phyloP scores from a whole-genome alignment of 2,113 vertebrate species.

The Panthera leo region DNA sequence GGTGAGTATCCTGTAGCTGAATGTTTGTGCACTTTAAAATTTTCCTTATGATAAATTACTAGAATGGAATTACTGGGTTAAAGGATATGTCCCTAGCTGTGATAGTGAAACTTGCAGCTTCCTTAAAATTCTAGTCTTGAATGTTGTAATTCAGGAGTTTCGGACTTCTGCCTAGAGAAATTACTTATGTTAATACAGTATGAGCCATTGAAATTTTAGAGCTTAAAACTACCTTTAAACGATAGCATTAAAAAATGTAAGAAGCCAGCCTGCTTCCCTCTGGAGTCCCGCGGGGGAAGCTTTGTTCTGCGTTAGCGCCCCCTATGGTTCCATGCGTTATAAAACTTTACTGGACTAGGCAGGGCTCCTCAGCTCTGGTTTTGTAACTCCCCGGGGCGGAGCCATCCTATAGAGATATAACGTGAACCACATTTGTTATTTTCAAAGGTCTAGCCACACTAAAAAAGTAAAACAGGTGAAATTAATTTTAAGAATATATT shows the following conservation, averaged over 20 bases:
- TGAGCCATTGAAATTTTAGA: not conserved
- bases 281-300: accelerated
- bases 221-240: not conserved
- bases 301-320: not conserved
- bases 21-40: not conserved
- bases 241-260: not conserved
- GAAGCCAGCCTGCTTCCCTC: not conserved
- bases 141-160: not conserved
- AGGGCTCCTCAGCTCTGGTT: not conserved
- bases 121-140: slow-evolving; percentile 10
- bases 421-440: not conserved
- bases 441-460: not conserved
- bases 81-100: not conserved
- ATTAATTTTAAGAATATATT: slow-evolving; percentile 2
- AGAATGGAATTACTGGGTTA: not conserved
- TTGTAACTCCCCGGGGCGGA: not conserved
- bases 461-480: not conserved
- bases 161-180: not conserved
- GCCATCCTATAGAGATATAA: not conserved
- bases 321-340: not conserved
- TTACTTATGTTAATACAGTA: not conserved
- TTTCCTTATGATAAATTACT: not conserved
- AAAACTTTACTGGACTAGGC: not conserved
- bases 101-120: not conserved
- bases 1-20: not conserved